A percentile compares a stretch with the other conserved stretches of the same genome.
These are phyloP conservation scores for Pyxicephalus adspersus DNA, from an alignment of 2,113 vertebrate genomes.

Conservation along the genomic window DNA sequence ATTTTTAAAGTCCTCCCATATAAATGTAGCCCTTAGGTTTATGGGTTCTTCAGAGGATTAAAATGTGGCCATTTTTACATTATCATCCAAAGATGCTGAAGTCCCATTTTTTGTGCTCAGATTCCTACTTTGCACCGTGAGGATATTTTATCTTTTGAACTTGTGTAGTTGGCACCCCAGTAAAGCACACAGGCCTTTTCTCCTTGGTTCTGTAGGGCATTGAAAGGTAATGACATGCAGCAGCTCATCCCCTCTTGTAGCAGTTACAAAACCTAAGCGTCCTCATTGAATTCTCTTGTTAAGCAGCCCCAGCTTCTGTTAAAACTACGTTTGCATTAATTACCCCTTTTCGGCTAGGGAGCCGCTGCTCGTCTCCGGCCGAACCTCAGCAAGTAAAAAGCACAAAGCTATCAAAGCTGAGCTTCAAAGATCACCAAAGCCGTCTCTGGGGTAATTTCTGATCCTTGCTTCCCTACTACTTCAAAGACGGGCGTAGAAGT, in stretches of 20 bases:
- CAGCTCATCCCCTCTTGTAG: constrained; percentile 49
- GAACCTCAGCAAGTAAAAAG: constrained; percentile 72
- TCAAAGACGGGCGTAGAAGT: constrained; percentile 87
- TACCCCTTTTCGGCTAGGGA: constrained; percentile 73
- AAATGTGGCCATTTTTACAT: no score
- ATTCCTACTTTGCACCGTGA: background rate
- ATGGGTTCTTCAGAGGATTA: no score
- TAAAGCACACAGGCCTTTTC: background rate
- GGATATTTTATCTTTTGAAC: background rate
- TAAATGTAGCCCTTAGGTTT: no score
- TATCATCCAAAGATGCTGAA: no score
- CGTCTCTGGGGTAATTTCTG: constrained; percentile 96
- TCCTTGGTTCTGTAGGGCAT: constrained; percentile 26
- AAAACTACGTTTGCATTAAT: constrained; percentile 75
- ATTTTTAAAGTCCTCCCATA: no score
- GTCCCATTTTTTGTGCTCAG: no score
- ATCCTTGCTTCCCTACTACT: constrained; percentile 93
- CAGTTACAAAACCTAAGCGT: constrained; percentile 46
- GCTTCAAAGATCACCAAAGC: constrained; percentile 94
- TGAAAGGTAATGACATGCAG: background rate
- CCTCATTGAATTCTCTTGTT: constrained; percentile 65
- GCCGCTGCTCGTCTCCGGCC: constrained; percentile 74
- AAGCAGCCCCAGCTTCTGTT: constrained; percentile 70
- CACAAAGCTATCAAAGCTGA: constrained; percentile 91
- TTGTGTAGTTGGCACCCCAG: background rate